Conservation (phyloP, 2,888 invertebrate genomes). For the Drosophila nr. perissopoda region DNA sequence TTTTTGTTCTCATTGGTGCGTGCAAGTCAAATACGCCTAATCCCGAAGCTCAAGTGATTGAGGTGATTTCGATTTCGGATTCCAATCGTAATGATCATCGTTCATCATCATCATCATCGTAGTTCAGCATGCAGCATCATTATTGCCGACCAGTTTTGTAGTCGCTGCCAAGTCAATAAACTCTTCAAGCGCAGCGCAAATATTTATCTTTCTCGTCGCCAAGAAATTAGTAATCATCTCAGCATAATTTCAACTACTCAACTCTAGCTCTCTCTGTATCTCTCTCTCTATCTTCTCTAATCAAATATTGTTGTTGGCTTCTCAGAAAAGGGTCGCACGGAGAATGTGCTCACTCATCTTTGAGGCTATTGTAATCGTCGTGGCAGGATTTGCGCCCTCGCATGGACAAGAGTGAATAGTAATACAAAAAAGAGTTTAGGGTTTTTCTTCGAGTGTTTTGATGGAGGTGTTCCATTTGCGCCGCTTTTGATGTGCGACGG, state of each 20-base stretch:
- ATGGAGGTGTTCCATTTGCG: conserved; percentile 12
- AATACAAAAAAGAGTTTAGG: conserved; percentile 30
- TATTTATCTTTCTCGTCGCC: conserved; percentile 76
- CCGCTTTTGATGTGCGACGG: conserved; percentile 68
- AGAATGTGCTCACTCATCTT: conserved; percentile 69
- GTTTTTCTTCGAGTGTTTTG: conserved; percentile 1
- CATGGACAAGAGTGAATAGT: conserved; percentile 19
- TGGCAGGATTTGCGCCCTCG: conserved; percentile 53
- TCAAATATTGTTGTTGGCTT: conserved; percentile 54
- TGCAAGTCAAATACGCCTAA: conserved; percentile 84
- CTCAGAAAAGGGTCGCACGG: conserved; percentile 42
- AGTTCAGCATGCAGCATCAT: conserved; percentile 15
- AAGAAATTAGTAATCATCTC: conserved; percentile 76
- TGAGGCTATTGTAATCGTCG: conserved; percentile 45
- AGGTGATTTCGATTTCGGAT: conserved; percentile 80
- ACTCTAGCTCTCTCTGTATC: conserved; percentile 1
- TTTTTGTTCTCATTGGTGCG: conserved; percentile 76
- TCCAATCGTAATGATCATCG: conserved; percentile 36
- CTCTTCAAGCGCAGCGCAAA: conserved; percentile 76
- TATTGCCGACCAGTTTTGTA: conserved; percentile 27
- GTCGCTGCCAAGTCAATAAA: conserved; percentile 65
- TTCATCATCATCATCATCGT: conserved; percentile 5
- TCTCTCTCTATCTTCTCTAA: conserved; percentile 6
- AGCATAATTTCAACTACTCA: conserved; percentile 24
- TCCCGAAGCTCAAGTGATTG: conserved; percentile 84